Base-by-base conservation (phyloP, 2,888 invertebrate species). In the Serrognathus titanus region DNA sequence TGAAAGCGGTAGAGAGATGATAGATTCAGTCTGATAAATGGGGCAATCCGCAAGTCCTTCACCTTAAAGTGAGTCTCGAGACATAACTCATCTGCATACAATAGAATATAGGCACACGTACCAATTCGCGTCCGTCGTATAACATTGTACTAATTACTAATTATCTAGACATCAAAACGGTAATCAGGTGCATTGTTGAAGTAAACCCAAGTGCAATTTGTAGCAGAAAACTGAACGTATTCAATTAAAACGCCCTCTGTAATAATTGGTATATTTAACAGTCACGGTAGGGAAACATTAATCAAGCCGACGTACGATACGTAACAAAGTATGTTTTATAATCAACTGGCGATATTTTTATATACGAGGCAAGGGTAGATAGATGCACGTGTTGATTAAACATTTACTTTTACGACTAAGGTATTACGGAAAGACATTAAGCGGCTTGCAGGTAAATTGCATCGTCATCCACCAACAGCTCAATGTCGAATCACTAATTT, bases 71-170 rank as follows among this genome's bases (percentile, higher is more conserved):
- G 12, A 9, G 36, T 48, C 49, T 55, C 55, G 47, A 49, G 39
- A 48, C 48, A 60, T 57, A 59, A 58, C 55, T 59, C 56, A 64
- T 64, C 61, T 64, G 57, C 64, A 64, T 64, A 64, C 64, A 64
- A 64, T 64, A 52, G 61, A 48, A 24, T 51, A 41, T 55, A 53
- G 60, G 57, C 60, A 58, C 61, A 57, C 58, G 51, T 31, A 31
- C 6, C 24, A 31, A 31, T 55, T 56, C 61, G 58, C 49, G 60
- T 63, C 60, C 59, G 60, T 65, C 65, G 60, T 62, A 48, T 61
- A 64, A 61, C 60, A 59, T 63, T 59, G 62, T 59, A 60, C 64
- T 65, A 65, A 65, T 65, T 65, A 65, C 53, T 62, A 63, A 65
- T 65, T 63, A 62, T 65, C 62, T 60, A 53, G 24, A 54, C 63